Conservation (phyloP, 2,888 invertebrate species). For the Xylophagus ater region DNA sequence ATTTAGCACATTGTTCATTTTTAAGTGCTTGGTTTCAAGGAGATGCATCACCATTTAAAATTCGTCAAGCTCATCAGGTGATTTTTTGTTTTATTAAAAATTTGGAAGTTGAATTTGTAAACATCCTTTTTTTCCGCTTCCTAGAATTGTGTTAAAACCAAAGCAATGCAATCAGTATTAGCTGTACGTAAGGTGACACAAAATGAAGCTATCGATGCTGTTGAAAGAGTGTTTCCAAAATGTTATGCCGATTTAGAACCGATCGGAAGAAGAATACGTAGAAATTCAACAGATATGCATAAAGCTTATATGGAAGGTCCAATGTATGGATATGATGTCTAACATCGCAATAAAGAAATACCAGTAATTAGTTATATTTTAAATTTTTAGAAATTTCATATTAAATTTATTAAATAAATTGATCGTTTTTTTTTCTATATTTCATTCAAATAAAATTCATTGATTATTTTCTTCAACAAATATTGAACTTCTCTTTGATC, state of each 20-base stretch:
- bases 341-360: constrained; percentile 9
- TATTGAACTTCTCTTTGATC: not conserved
- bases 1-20: constrained; percentile 85
- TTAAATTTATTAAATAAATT: not conserved
- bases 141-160: constrained; percentile 78
- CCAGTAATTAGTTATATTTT: not conserved
- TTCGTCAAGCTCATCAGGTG: constrained; percentile 70
- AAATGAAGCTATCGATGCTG: constrained; percentile 59
- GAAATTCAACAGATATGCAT: constrained; percentile 64
- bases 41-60: constrained; percentile 57
- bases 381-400: not conserved
- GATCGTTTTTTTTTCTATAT: not conserved
- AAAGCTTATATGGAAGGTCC: constrained; percentile 65
- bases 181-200: constrained; percentile 65
- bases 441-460: not conserved
- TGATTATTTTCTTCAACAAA: not conserved
- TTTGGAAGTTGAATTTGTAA: too few species aligned
- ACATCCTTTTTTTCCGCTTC: constrained; percentile 23
- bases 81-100: too few species aligned
- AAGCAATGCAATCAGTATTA: constrained; percentile 73
- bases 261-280: constrained; percentile 63
- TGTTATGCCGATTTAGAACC: constrained; percentile 92
- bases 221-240: constrained; percentile 78
- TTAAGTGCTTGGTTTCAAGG: constrained; percentile 68
- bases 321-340: constrained; percentile 64